Evolutionary conservation across 2,888 invertebrate species (phyloP), one percentile per base, ranked within the genome.

Genomic region (Dynastes maya): DNA sequence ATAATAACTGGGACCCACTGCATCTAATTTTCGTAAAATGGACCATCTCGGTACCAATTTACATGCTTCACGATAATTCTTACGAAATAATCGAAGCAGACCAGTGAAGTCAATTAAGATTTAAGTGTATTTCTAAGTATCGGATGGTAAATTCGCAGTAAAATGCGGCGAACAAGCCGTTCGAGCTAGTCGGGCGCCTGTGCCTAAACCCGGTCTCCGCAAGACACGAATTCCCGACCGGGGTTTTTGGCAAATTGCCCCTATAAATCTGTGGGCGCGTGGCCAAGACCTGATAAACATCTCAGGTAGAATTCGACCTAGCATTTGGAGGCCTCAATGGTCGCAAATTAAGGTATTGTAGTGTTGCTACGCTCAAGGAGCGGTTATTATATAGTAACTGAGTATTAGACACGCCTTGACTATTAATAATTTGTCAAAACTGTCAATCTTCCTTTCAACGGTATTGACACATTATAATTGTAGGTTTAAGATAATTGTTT

Each of bases 61-160:
- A 68, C 22, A 22, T 22, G 22, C 9, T 68, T 49, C 11, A 27
- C 45, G 49, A 16, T 8, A 45, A 37, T 16, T n/a, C 16, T 58
- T 58, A 74, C 32, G 58, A 63, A 63, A 45, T 77, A 68, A 77
- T 77, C 49, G 68, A 68, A 55, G 8, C 55, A 37, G 16, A 84
- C 81, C 82, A 83, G 82, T 79, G 82, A 85, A 85, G 84, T 85
- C 86, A 86, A 86, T 86, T 86, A 86, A 86, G 84, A 84, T 85
- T 83, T 85, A 85, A 86, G 86, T 86, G 86, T 86, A 83, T 86
- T 86, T 86, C 86, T 85, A 83, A 82, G 86, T 86, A 86, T 80
- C 82, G 81, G 85, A 83, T 82, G 83, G 83, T 85, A 85, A 86
- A 86, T 85, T 85, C 82, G 85, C 84, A 82, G 83, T 85, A 85